Conservation (phyloP, 2,888 invertebrate genomes). For the Maniola hyperantus region DNA sequence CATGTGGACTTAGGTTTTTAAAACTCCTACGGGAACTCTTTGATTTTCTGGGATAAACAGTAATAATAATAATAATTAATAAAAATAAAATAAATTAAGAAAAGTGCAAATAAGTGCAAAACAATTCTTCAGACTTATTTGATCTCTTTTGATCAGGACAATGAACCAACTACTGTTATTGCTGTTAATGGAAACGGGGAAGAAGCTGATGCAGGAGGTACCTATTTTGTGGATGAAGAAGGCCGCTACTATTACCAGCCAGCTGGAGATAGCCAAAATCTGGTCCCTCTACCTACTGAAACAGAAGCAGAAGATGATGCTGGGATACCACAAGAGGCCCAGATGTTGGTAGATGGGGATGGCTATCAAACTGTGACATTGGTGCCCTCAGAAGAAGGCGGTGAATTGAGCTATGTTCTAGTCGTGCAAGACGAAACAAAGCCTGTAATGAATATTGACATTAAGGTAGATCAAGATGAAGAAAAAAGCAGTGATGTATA, state of each 20-base stretch:
- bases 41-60: too few species aligned
- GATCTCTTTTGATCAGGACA: constrained; percentile 91
- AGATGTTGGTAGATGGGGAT: constrained; percentile 68
- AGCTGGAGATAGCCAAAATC: constrained; percentile 84
- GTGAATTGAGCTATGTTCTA: constrained; percentile 93
- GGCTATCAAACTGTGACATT: constrained; percentile 92
- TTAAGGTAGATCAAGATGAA: constrained; percentile 55
- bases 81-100: too few species aligned
- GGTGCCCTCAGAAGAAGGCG: constrained; percentile 89
- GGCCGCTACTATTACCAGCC: constrained; percentile 93
- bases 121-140: constrained; percentile 91
- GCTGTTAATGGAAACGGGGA: constrained; percentile 58
- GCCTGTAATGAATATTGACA: constrained; percentile 68
- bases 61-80: too few species aligned
- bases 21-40: too few species aligned
- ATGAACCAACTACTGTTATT: constrained; percentile 76
- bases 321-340: constrained; percentile 42
- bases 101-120: constrained; percentile 62
- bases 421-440: constrained; percentile 90
- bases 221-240: constrained; percentile 91
- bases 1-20: too few species aligned
- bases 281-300: constrained; percentile 85
- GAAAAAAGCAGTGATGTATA: constrained; percentile 84
- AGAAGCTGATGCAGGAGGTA: constrained; percentile 73
- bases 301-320: constrained; percentile 55